Evolutionary conservation across 2,113 vertebrate genomes (phyloP), one percentile per base, ranked within the genome.

Genomic region (Entomyzon cyanotis): DNA sequence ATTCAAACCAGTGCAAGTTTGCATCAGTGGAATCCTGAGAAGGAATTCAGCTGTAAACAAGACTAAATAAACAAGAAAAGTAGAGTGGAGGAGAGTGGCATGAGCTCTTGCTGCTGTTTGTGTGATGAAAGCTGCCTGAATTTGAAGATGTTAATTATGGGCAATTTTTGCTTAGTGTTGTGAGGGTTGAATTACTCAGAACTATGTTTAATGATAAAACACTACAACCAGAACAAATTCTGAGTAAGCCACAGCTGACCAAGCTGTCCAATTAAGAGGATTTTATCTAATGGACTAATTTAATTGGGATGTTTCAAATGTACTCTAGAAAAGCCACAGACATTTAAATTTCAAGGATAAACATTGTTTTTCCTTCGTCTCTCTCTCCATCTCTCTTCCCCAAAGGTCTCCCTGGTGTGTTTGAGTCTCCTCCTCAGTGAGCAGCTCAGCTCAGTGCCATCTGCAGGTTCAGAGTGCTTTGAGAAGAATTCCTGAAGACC

Each of bases 201-300:
- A 52, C 10, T 21, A 5, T n/a, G 33, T 70, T 88, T 90, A 84
- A 60, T 58, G 58, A 41, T 47, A 82, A 71, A 84, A 68, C 37
- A 60, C n/a, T 44, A 63, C 94, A 92, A 25, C 42, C 62, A 42
- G 65, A 89, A 79, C 62, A 89, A 93, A 84, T 82, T 75, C 65
- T 62, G 46, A 65, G 70, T 42, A 67, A 93, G 15, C 39, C 63
- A n/a, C 58, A 87, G 65, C 46, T 90, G 81, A 85, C 37, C 69
- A 73, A 93, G 21, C 28, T 25, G 35, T 42, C 39, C 2, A 7
- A 24, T 82, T 89, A 87, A 79, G 20, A 82, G 42, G 49, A 62
- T 73, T 79, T 76, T 83, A 23, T 73, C 63, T 89, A 79, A 76
- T 44, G 41, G 46, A 76, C 28, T 81, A 5, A 74, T 71, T 91